Conservation (phyloP, 2,113 vertebrate genomes). For the Bubo blakistoni region DNA sequence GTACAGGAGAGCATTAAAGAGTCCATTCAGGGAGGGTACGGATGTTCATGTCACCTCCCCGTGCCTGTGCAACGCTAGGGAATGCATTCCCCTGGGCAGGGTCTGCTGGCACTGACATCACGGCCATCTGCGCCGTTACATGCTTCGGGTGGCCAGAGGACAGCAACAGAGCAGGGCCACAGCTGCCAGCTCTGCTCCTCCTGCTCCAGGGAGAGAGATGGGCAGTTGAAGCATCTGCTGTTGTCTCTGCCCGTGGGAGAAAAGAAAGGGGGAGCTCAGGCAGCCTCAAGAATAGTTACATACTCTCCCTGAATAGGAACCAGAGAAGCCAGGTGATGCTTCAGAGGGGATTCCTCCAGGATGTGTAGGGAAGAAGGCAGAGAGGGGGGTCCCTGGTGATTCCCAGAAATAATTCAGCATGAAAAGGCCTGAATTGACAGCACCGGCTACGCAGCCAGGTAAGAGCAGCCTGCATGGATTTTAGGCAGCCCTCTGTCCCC, state of each 20-base stretch:
- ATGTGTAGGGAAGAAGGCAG: not conserved
- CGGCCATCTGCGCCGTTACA: rapidly evolving
- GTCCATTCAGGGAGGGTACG: not conserved
- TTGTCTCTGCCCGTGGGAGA: not conserved
- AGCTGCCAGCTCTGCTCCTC: not conserved
- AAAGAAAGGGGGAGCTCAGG: not conserved
- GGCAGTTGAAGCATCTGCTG: not conserved
- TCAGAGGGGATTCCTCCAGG: not conserved
- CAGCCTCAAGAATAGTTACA: rapidly evolving
- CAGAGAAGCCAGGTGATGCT: not conserved
- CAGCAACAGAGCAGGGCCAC: not conserved
- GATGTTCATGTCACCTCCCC: not conserved
- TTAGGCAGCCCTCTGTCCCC: not conserved
- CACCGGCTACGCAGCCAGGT: not conserved
- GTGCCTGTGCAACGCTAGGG: not conserved
- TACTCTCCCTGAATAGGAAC: not conserved
- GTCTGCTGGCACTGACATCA: not conserved
- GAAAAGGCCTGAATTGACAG: not conserved
- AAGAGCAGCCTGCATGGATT: not conserved
- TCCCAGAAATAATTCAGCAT: not conserved
- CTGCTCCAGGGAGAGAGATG: not conserved
- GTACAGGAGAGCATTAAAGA: not conserved
- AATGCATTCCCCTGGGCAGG: rapidly evolving
- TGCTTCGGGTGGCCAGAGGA: not conserved
- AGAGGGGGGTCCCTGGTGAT: not conserved